Percentiles rank a stretch among this genome's conserved stretches.
phyloP scores from a whole-genome alignment of 2,113 vertebrate species.

The Neoarius graeffei region DNA sequence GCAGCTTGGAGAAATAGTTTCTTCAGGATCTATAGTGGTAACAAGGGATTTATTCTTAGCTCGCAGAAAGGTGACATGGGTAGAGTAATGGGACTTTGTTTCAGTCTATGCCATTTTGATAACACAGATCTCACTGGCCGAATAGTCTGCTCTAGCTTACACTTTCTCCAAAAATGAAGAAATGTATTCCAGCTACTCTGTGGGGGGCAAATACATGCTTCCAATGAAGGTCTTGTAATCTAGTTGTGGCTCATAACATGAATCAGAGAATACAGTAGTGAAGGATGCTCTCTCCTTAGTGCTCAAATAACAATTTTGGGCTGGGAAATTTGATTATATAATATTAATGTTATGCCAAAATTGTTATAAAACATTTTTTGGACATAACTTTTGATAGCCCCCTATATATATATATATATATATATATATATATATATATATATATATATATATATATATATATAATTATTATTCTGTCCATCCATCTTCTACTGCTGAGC shows the following conservation, averaged over 20 bases:
- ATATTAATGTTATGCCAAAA: background rate
- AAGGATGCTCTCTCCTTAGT: constrained; percentile 41
- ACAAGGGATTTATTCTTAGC: background rate
- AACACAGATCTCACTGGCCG: constrained; percentile 37
- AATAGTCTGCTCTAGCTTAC: constrained; percentile 50
- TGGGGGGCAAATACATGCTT: constrained; percentile 47
- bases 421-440: no score
- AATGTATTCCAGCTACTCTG: constrained; percentile 55
- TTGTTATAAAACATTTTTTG: no score
- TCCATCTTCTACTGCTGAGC: no score
- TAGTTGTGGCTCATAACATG: constrained; percentile 51
- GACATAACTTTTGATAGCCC: no score
- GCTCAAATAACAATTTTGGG: background rate
- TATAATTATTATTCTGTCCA: no score
- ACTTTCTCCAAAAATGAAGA: constrained; percentile 57
- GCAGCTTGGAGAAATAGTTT: background rate
- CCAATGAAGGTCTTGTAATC: constrained; percentile 48
- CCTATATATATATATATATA: no score
- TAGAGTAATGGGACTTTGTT: constrained; percentile 21
- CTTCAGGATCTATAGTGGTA: constrained; percentile 4
- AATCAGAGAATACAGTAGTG: constrained; percentile 34
- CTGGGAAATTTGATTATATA: background rate
- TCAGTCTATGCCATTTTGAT: constrained; percentile 14
- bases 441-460: no score
- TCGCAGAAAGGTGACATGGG: background rate